phyloP scores from a whole-genome alignment of 2,888 invertebrate species.

The Drosophila maculinotata region DNA sequence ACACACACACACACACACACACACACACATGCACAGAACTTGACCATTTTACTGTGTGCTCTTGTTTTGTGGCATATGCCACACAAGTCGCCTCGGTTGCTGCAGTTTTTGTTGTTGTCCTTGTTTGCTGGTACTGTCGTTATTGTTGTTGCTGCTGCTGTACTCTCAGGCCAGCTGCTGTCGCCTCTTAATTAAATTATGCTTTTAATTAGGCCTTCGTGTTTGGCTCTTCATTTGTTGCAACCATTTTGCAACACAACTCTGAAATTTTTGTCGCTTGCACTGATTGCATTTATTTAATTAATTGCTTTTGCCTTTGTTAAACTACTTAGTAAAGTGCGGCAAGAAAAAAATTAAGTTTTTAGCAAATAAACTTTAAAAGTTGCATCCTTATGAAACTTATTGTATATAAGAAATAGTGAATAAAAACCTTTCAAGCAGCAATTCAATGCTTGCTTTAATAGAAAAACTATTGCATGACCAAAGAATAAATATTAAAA shows the following conservation, averaged over 20 bases:
- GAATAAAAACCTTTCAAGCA: too few species aligned
- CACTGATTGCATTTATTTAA: slow-evolving; percentile 40
- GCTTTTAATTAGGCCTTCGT: slow-evolving; percentile 73
- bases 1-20: slow-evolving; percentile 14
- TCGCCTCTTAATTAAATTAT: slow-evolving; percentile 75
- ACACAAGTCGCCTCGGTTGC: slow-evolving; percentile 46
- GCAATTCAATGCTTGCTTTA: neutral
- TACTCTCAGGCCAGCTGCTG: slow-evolving; percentile 40
- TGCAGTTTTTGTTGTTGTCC: slow-evolving; percentile 26
- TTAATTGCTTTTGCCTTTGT: slow-evolving; percentile 46
- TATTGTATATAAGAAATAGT: neutral
- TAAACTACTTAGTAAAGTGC: slow-evolving; percentile 28
- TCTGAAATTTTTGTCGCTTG: slow-evolving; percentile 28
- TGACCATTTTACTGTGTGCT: slow-evolving; percentile 45
- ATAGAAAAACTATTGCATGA: neutral
- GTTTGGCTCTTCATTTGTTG: slow-evolving; percentile 54
- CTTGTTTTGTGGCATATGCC: slow-evolving; percentile 73
- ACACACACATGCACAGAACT: slow-evolving; percentile 12
- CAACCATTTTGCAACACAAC: slow-evolving; percentile 28
- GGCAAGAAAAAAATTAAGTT: neutral
- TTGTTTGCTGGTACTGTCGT: slow-evolving; percentile 27
- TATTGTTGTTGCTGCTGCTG: slow-evolving; percentile 33
- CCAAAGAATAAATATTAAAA: neutral
- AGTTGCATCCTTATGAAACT: neutral
- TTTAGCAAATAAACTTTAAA: neutral